phyloP scores from a whole-genome alignment of 2,797 vertebrate genomes.

The Anisognathus igniventris region DNA sequence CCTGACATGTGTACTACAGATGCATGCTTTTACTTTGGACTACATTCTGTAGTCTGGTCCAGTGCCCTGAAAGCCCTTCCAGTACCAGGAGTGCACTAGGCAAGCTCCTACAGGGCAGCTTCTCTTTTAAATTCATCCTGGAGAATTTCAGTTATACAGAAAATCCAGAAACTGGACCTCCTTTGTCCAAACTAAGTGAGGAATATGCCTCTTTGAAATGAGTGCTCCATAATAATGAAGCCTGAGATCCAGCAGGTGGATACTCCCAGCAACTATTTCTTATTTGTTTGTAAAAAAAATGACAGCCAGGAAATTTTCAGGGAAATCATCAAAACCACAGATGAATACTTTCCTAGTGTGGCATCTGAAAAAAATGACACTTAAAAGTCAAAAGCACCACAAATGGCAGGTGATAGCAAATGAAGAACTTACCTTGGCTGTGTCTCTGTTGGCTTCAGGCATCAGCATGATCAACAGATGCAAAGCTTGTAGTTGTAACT shows the following conservation, averaged over 20 bases:
- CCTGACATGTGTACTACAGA: not conserved
- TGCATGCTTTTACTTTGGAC: not conserved
- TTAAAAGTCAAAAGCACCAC: not conserved
- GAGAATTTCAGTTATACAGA: not conserved
- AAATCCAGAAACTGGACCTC: not conserved
- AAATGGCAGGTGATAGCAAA: not conserved
- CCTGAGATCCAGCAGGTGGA: not conserved
- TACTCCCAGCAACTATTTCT: not conserved
- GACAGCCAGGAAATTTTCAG: not conserved
- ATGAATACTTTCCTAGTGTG: not conserved
- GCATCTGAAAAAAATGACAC: not conserved
- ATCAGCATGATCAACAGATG: conserved; percentile 91
- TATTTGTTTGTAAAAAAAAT: not conserved
- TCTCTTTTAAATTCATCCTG: not conserved
- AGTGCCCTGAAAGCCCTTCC: not conserved
- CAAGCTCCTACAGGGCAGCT: not conserved
- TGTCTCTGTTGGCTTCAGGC: conserved; percentile 88
- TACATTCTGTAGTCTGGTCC: not conserved
- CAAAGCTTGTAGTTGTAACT: conserved; percentile 90
- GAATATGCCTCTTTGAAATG: not conserved
- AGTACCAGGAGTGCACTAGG: not conserved
- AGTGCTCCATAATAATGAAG: not conserved
- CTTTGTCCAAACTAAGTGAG: not conserved
- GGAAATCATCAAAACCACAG: not conserved
- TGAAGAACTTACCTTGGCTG: conserved; percentile 80